Evolutionary conservation across 2,888 invertebrate species (phyloP).

Genomic region (Spodoptera littoralis): DNA sequence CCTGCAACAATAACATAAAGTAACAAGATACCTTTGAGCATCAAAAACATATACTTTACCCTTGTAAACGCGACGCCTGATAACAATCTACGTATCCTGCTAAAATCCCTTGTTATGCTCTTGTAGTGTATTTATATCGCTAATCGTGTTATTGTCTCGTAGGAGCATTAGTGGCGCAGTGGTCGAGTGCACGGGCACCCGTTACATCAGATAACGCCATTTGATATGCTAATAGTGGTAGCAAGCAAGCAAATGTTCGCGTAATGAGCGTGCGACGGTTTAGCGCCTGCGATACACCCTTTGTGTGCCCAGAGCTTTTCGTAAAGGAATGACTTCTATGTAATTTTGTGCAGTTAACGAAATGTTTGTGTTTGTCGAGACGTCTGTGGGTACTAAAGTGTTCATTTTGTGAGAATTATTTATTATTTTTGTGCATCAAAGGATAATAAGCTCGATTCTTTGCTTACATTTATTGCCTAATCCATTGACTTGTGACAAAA

Average conservation of each 20-base stretch:
- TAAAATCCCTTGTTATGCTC: constrained; percentile 64
- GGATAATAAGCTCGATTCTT: no score
- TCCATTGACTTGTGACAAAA: no score
- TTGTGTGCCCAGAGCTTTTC: constrained; percentile 43
- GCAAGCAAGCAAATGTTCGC: constrained; percentile 74
- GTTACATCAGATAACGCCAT: constrained; percentile 83
- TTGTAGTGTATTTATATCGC: constrained; percentile 77
- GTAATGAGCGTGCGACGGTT: constrained; percentile 81
- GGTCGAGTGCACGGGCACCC: constrained; percentile 66
- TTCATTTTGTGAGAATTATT: neutral
- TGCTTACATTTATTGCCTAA: no score
- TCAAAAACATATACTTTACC: constrained; percentile 46
- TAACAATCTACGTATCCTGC: constrained; percentile 60
- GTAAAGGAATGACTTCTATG: constrained; percentile 44
- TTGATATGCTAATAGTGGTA: constrained; percentile 85
- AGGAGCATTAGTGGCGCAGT: constrained; percentile 63
- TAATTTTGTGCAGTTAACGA: constrained; percentile 45
- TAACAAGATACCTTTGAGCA: constrained; percentile 23
- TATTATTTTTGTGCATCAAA: neutral
- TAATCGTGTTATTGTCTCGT: constrained; percentile 83
- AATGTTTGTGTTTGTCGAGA: constrained; percentile 24
- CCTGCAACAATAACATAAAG: neutral
- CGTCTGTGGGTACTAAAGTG: constrained; percentile 6
- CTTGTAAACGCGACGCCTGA: constrained; percentile 54
- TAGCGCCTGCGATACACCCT: constrained; percentile 71